Conservation (phyloP, 2,888 invertebrate species). For the Automeris io region DNA sequence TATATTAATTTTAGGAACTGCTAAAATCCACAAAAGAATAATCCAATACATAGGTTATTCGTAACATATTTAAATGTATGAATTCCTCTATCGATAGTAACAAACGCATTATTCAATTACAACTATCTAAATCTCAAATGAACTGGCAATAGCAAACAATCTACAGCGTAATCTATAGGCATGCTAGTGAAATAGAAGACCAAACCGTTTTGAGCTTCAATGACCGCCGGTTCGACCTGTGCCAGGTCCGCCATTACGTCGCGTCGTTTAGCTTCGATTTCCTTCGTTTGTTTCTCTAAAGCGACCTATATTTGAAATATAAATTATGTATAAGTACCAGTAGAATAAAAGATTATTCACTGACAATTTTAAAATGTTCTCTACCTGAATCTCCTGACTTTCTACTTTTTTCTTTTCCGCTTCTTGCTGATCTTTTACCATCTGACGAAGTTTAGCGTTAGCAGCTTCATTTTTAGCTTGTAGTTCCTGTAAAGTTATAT, state of each 20-base stretch:
- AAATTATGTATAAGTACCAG: not conserved
- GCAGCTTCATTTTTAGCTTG: constrained; percentile 99
- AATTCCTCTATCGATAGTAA: constrained; percentile 4
- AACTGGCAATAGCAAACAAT: constrained; percentile 1
- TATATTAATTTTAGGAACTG: too few relatives aligned
- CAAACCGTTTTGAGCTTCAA: constrained; percentile 97
- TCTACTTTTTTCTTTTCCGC: constrained; percentile 99
- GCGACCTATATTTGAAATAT: constrained; percentile 60
- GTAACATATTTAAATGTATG: too few relatives aligned
- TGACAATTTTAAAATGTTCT: not conserved
- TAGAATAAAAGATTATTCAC: not conserved
- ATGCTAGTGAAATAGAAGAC: constrained; percentile 34
- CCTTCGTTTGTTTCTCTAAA: constrained; percentile 92
- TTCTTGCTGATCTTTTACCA: constrained; percentile 99
- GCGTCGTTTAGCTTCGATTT: constrained; percentile 94
- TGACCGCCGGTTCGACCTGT: constrained; percentile 98
- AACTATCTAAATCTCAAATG: not conserved
- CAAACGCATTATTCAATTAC: not conserved
- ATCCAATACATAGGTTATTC: too few relatives aligned
- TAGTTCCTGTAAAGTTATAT: constrained; percentile 77
- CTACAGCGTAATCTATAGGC: constrained; percentile 11
- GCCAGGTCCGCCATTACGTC: constrained; percentile 98
- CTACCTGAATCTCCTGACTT: constrained; percentile 94
- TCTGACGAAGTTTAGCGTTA: constrained; percentile 98
- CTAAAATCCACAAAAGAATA: too few relatives aligned